Evolutionary conservation across 2,888 invertebrate genomes (phyloP), one percentile per base, ranked within the genome.

Genomic region (Neocrepidodera transversa): DNA sequence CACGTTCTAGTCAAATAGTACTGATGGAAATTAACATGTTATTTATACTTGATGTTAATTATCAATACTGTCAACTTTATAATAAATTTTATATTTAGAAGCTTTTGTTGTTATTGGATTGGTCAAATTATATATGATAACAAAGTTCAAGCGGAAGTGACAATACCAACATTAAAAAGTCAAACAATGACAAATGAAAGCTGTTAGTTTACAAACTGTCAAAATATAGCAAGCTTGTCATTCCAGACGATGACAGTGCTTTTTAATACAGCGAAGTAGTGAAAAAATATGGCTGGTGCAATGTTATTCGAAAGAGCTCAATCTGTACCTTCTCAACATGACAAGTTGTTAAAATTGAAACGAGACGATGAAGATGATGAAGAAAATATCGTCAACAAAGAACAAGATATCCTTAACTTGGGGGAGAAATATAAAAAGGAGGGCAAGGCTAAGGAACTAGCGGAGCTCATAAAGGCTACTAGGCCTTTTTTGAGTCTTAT

Each of bases 401-500:
- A 98, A 79, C 94, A 94, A 77, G 92, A 93, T 56, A 97, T 98
- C 70, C 84, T 97, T 72, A 93, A 96, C 76, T 85, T 97, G 69
- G 97, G 96, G 49, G 91, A 92, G 78, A 87, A 92, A 64, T 92
- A 95, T 79, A 94, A 96, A 82, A 92, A 94, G 76, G 92, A 93
- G 80, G 93, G 93, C 77, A 94, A 95, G 81, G 95, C 96, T 66
- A 92, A 94, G 81, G 93, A 93, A 80, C 83, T 93, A 69, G 93
- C 93, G 13, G 92, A 94, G 72, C 85, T 99, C 68, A 97, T 99
- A 75, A 94, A 94, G 82, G 91, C 91, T 63, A 96, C 96, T 48
- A 87, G 98, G 72, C 97, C 98, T 11, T 99, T 99, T 79, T 85
- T 99, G 60, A 91, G 91, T 73, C 84, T 91, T 71, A 95, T 99